phyloP scores from a whole-genome alignment of 2,888 invertebrate species.

The Drepanosiphum platanoidis region DNA sequence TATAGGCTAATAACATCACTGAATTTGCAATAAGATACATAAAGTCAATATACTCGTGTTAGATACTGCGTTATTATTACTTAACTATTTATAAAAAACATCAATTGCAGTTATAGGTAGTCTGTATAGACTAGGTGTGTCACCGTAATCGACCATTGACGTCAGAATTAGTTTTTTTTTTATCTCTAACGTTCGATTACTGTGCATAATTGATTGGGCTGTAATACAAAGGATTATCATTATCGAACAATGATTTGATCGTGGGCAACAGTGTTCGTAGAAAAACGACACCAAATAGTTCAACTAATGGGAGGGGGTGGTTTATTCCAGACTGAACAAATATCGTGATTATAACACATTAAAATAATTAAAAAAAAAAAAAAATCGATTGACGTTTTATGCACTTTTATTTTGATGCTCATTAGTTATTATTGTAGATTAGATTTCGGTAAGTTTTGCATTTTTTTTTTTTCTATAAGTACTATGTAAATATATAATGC shows the following conservation, averaged over 20 bases:
- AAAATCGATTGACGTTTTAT: too few relatives aligned
- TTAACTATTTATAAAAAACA: not conserved
- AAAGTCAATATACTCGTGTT: not conserved
- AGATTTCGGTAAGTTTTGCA: too few relatives aligned
- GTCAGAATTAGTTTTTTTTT: slow-evolving; percentile 4
- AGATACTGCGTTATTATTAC: not conserved
- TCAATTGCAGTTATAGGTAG: not conserved
- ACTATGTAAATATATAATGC: too few relatives aligned
- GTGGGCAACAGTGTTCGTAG: not conserved
- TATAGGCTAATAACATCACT: not conserved
- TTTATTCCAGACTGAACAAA: not conserved
- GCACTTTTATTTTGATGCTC: too few relatives aligned
- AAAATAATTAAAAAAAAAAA: too few relatives aligned
- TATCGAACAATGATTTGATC: not conserved
- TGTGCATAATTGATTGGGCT: not conserved
- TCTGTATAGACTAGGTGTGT: not conserved
- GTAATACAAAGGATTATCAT: not conserved
- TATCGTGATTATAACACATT: too few relatives aligned
- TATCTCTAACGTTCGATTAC: not conserved
- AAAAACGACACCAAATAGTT: not conserved
- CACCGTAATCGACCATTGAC: slow-evolving; percentile 31
- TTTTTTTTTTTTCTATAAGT: too few relatives aligned
- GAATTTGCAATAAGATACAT: not conserved
- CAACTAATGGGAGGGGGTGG: not conserved
- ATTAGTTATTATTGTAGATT: too few relatives aligned